These are phyloP conservation scores for Vulpes vulpes DNA, from an alignment of 2,113 vertebrate genomes.

Conservation along the genomic window DNA sequence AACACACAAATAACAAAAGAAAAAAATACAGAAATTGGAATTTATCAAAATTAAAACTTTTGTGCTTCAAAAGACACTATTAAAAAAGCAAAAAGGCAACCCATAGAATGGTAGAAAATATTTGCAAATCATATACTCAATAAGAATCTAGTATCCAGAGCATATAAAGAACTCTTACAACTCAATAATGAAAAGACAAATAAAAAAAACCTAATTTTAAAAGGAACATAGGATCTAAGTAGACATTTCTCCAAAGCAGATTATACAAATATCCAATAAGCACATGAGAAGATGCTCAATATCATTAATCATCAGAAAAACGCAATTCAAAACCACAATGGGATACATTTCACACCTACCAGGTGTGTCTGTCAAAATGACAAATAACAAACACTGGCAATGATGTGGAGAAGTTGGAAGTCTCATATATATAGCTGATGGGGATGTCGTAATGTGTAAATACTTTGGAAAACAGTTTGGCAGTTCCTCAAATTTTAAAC, in stretches of 20 bases:
- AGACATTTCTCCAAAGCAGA: background rate
- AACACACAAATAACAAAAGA: background rate
- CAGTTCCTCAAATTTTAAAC: slow-evolving; percentile 38
- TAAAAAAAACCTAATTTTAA: background rate
- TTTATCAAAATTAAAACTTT: background rate
- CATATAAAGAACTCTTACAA: background rate
- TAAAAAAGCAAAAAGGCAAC: background rate
- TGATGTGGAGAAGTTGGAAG: background rate
- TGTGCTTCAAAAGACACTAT: background rate
- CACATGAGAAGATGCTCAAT: background rate
- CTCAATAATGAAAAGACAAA: background rate
- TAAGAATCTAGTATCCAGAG: background rate
- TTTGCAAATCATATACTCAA: background rate
- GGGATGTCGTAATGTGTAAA: background rate
- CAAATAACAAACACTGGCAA: background rate
- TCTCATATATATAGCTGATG: background rate
- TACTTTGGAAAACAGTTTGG: background rate
- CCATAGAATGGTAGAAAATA: background rate
- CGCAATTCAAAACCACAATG: background rate
- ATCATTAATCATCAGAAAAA: background rate
- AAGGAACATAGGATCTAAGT: background rate
- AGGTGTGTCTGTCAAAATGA: background rate
- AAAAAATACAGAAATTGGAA: background rate
- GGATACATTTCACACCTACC: background rate
- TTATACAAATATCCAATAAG: background rate